A percentile compares a stretch with the other conserved stretches of the same genome.
Conservation (phyloP, 2,797 vertebrate species). For the Epinephelus malabaricus region DNA sequence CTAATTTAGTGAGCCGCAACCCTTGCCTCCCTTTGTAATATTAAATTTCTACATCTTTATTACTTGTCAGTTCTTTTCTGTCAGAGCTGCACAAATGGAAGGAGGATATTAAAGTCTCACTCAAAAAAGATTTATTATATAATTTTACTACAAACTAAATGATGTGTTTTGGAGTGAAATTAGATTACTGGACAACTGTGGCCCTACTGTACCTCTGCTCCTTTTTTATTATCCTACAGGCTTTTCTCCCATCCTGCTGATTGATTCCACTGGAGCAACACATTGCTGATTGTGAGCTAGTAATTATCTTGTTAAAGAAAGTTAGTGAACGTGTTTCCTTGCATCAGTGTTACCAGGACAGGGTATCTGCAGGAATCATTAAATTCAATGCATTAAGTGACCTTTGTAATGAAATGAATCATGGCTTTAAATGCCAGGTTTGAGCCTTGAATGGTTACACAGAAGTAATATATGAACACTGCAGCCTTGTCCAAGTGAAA, state of each 20-base stretch:
- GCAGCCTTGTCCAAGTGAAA: background rate
- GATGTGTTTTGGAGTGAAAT: background rate
- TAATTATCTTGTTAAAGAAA: background rate
- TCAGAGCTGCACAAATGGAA: background rate
- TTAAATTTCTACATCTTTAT: conserved; percentile 16
- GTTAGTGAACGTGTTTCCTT: background rate
- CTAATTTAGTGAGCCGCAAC: background rate
- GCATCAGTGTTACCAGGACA: background rate
- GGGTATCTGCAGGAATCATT: background rate
- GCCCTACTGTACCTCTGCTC: background rate
- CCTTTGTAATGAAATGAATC: conserved; percentile 12
- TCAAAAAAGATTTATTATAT: conserved; percentile 16
- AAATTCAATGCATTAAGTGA: background rate
- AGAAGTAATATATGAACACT: background rate
- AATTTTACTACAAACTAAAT: conserved; percentile 13
- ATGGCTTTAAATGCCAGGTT: background rate
- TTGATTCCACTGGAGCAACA: background rate
- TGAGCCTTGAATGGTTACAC: background rate
- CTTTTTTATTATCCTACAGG: background rate
- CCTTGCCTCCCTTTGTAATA: background rate
- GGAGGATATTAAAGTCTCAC: conserved; percentile 17
- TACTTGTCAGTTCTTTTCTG: conserved; percentile 9
- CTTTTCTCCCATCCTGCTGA: conserved; percentile 7
- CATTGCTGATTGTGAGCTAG: background rate
- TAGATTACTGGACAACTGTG: background rate